These are phyloP conservation scores for Stegana nigrithorax DNA, from an alignment of 2,888 invertebrate species.

Conservation along the genomic window DNA sequence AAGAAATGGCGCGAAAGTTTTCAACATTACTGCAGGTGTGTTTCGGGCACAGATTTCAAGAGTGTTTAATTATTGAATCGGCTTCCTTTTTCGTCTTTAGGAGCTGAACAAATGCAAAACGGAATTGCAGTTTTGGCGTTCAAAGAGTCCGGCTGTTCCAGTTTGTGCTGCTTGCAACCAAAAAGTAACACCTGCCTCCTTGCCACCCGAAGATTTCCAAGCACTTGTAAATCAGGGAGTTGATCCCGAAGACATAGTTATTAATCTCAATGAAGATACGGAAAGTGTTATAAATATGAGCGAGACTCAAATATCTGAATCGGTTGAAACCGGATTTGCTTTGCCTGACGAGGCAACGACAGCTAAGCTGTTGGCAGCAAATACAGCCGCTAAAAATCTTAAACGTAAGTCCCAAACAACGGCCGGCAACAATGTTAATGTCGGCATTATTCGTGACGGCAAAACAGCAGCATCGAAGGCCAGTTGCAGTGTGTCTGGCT, in stretches of 20 bases:
- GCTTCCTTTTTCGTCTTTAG: conserved; percentile 68
- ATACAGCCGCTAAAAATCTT: conserved; percentile 59
- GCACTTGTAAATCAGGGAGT: conserved; percentile 74
- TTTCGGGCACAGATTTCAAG: not conserved
- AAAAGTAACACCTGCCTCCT: conserved; percentile 69
- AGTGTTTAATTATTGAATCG: not conserved
- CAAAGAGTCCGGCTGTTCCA: conserved; percentile 83
- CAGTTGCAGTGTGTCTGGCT: conserved; percentile 46
- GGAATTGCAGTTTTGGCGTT: conserved; percentile 91
- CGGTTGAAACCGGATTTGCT: conserved; percentile 49
- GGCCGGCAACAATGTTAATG: conserved; percentile 17
- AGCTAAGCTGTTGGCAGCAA: conserved; percentile 63
- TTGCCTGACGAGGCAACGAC: conserved; percentile 66
- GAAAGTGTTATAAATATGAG: conserved; percentile 40
- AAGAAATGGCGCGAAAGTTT: conserved; percentile 89
- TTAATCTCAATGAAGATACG: conserved; percentile 58
- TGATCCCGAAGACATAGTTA: conserved; percentile 70
- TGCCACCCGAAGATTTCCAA: conserved; percentile 74
- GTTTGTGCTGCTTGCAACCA: conserved; percentile 80
- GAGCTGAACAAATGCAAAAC: conserved; percentile 93
- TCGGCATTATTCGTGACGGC: not conserved
- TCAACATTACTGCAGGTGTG: conserved; percentile 84
- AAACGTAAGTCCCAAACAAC: conserved; percentile 54
- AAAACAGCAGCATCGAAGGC: conserved; percentile 28
- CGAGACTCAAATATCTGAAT: conserved; percentile 15